Conservation (phyloP, 2,888 invertebrate species). For the Athripsodes cinereus region DNA sequence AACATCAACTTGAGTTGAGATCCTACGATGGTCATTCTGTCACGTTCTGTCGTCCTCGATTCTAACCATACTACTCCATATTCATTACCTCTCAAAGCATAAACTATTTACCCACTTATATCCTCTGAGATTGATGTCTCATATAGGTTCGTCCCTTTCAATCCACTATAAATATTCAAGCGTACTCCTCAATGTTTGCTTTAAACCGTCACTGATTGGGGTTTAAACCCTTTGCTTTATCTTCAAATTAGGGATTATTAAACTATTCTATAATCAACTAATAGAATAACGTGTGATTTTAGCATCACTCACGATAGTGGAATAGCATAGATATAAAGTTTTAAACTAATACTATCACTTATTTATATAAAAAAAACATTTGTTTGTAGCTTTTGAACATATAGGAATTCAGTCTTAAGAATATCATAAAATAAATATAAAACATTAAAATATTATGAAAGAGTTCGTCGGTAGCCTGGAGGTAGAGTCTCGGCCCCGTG, state of each 20-base stretch:
- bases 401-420: too few relatives aligned
- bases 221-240: slow-evolving; percentile 16
- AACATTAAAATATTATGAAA: too few relatives aligned
- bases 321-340: too few relatives aligned
- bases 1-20: slow-evolving; percentile 10
- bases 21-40: slow-evolving; percentile 21
- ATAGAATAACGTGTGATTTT: neutral
- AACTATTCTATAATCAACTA: slow-evolving; percentile 1
- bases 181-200: slow-evolving; percentile 16
- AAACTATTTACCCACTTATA: slow-evolving; percentile 26
- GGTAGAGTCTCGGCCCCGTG: too few relatives aligned
- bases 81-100: slow-evolving; percentile 23
- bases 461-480: too few relatives aligned
- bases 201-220: slow-evolving; percentile 19
- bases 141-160: slow-evolving; percentile 22
- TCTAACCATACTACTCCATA: slow-evolving; percentile 18
- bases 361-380: too few relatives aligned
- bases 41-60: slow-evolving; percentile 13
- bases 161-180: slow-evolving; percentile 26
- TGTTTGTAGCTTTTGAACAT: too few relatives aligned
- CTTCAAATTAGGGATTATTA: slow-evolving; percentile 24
- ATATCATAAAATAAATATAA: too few relatives aligned
- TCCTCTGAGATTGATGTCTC: slow-evolving; percentile 25
- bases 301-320: too few relatives aligned
- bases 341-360: too few relatives aligned